Conservation (phyloP, 2,113 vertebrate species). For the Catharus bicknelli region DNA sequence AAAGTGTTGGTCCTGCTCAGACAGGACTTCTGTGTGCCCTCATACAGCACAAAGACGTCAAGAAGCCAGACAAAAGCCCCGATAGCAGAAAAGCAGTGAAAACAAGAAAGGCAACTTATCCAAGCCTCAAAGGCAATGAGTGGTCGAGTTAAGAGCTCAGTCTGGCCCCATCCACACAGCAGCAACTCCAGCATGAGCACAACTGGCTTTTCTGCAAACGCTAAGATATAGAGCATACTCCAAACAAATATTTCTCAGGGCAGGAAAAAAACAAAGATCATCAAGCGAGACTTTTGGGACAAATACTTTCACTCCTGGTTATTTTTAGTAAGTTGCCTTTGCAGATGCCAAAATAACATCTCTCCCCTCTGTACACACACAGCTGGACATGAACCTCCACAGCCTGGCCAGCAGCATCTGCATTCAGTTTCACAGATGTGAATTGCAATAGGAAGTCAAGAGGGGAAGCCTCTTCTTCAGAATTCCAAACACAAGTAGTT, state of each 20-base stretch:
- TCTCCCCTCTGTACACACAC: not conserved
- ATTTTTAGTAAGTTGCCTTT: not conserved
- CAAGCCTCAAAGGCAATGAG: not conserved
- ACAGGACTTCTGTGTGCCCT: not conserved
- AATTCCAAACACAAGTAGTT: not conserved
- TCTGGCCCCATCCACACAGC: not conserved
- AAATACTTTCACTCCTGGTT: not conserved
- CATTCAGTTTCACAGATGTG: not conserved
- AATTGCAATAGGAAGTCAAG: not conserved
- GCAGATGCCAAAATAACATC: not conserved
- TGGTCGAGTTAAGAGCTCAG: not conserved
- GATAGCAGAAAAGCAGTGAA: not conserved
- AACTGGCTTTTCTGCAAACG: not conserved
- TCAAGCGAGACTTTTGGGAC: not conserved
- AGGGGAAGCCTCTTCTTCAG: not conserved
- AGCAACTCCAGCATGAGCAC: not conserved
- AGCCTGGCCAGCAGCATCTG: not conserved
- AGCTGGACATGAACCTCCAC: not conserved
- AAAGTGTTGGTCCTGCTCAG: not conserved
- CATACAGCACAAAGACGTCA: accelerated
- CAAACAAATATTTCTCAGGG: not conserved
- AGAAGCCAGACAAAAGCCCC: not conserved
- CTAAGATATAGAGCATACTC: not conserved
- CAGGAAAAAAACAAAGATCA: not conserved
- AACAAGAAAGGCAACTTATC: not conserved